Percentiles rank a stretch among this genome's conserved stretches.
Evolutionary conservation across 2,888 invertebrate genomes (phyloP).

Genomic region (Caenorhabditis becei): DNA sequence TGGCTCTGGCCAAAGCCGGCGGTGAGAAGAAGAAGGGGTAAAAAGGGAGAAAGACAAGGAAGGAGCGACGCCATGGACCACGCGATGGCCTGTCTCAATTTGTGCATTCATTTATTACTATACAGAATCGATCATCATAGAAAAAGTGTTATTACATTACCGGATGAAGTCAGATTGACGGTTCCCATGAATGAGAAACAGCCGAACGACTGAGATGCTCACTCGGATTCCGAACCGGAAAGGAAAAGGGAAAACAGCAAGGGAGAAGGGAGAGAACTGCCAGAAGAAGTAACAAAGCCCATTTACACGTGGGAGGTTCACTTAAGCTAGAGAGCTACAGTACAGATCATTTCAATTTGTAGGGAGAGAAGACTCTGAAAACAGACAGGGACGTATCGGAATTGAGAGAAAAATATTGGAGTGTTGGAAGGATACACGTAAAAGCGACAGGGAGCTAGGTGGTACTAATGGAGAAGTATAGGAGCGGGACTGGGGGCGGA

Average conservation of each 20-base stretch:
- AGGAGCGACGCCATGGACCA: not conserved
- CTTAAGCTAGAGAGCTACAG: conserved; percentile 22
- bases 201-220: not conserved
- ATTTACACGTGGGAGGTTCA: conserved; percentile 36
- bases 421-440: conserved; percentile 26
- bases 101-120: conserved; percentile 13
- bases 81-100: not conserved
- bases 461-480: conserved; percentile 21
- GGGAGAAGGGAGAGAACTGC: not conserved
- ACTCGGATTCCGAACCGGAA: conserved; percentile 27
- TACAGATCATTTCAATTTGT: conserved; percentile 15
- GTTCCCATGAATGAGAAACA: conserved; percentile 10
- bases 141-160: conserved; percentile 9
- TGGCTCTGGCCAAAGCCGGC: no score
- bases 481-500: conserved; percentile 2
- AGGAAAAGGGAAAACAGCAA: conserved; percentile 1
- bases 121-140: conserved; percentile 14
- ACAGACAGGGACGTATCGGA: not conserved
- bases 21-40: not conserved
- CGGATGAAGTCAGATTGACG: not conserved
- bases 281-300: conserved; percentile 17
- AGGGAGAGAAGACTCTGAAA: not conserved
- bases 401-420: conserved; percentile 3
- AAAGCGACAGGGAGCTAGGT: conserved; percentile 31
- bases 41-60: not conserved